Percentiles rank a stretch among this genome's conserved stretches.
These are phyloP conservation scores for Psittacula cyanocephala DNA, from an alignment of 2,113 vertebrate species.

Conservation along the genomic window DNA sequence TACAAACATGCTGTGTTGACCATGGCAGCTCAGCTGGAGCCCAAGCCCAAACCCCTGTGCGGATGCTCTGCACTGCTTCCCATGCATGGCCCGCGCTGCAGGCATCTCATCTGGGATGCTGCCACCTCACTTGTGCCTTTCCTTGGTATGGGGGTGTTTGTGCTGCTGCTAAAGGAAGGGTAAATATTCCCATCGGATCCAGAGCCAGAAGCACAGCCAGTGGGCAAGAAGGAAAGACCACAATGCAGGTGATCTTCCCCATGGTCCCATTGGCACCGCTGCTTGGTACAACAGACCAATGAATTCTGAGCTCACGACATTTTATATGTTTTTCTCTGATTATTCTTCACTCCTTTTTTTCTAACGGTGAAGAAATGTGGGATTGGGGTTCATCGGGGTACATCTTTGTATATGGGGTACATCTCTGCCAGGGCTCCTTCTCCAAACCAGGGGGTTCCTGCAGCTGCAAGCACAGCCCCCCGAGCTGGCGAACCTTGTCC, in stretches of 20 bases:
- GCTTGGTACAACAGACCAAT: background rate
- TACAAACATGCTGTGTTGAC: background rate
- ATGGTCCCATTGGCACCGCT: fast-evolving
- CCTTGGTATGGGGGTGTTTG: background rate
- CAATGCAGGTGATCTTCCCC: background rate
- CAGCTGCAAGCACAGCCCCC: background rate
- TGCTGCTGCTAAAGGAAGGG: background rate
- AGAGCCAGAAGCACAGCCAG: background rate
- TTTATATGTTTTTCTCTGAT: background rate
- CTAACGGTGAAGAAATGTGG: background rate
- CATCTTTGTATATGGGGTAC: background rate
- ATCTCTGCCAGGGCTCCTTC: background rate
- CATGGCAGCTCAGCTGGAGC: background rate
- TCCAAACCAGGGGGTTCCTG: fast-evolving
- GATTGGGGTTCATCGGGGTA: too few relatives aligned
- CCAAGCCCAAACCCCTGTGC: background rate
- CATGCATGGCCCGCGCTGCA: fast-evolving
- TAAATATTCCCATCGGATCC: background rate
- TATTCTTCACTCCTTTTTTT: background rate
- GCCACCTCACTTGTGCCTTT: fast-evolving
- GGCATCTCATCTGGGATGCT: background rate
- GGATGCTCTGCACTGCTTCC: background rate
- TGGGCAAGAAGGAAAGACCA: background rate
- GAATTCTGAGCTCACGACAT: background rate
- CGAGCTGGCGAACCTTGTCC: background rate